Evolutionary conservation across 2,113 vertebrate genomes (phyloP), one percentile per base, ranked within the genome.

Genomic region (Poecilia latipinna): DNA sequence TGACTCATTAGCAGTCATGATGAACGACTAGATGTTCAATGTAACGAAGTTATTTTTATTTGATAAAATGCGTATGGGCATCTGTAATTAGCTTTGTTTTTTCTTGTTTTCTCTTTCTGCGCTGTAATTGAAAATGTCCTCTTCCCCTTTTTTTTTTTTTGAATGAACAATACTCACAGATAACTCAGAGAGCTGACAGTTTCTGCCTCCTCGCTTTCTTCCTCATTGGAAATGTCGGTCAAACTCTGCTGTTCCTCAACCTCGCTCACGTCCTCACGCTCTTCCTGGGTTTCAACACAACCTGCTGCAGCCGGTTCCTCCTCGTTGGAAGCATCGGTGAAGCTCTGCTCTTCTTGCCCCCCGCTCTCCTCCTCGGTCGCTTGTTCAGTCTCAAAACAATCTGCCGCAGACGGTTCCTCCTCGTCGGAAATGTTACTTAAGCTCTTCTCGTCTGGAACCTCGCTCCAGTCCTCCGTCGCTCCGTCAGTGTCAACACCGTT

Each of bases 121-220:
- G 8, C 17, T 37, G 39, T 71, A 51, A 70, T 29, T 0, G 51
- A 32, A 79, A 61, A 70, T 35, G 87, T 89, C 73, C 82, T 77
- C 71, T 88, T 88, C 76, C 76, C 28, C 3, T 29, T 29, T 31
- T 84, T 29, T 29, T 29, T 31, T 84, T 83, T 83, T 51, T 37
- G 51, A 57, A 57, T 57, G 51, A 57, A 57, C 19, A 57, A 89
- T 84, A 92, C 92, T 93, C 67, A 93, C 92, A 61, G 65, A 42
- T 73, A 28, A 72, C 2, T 79, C 31, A 69, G 28, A 79, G 17
- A 35, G 42, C 28, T 39, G 33, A 32, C 68, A 73, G n/a, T 29
- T 63, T 80, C 22, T 13, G 61, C 62, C 12, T 80, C 78, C 65
- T 83, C 78, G n/a, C 79, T 44, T 75, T 84, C 78, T 63, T 80